phyloP scores from a whole-genome alignment of 1,140 invertebrate genomes.

The Drosophila novamexicana region DNA sequence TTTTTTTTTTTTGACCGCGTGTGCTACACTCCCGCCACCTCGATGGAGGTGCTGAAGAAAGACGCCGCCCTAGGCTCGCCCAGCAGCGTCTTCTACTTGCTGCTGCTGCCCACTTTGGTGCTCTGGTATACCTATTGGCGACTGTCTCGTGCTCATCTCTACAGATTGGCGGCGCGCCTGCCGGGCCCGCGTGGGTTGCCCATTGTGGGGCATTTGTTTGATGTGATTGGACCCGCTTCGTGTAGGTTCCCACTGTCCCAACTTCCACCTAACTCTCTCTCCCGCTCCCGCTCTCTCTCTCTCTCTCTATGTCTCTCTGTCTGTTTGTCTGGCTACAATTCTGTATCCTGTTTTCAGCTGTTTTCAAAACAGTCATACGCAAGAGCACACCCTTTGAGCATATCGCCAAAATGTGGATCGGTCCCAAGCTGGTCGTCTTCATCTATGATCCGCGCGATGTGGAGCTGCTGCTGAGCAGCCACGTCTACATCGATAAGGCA shows the following conservation, averaged over 20 bases:
- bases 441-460: slow-evolving; percentile 90
- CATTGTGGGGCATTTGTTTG: slow-evolving; percentile 89
- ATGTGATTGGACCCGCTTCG: slow-evolving; percentile 88
- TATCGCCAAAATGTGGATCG: slow-evolving; percentile 89
- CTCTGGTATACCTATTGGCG: slow-evolving; percentile 91
- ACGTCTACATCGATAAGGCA: slow-evolving; percentile 91
- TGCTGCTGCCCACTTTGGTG: slow-evolving; percentile 88
- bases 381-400: slow-evolving; percentile 86
- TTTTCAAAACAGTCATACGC: slow-evolving; percentile 87
- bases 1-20: slow-evolving; percentile 13
- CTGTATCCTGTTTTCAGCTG: slow-evolving; percentile 85
- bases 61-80: slow-evolving; percentile 84
- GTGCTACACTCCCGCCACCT: slow-evolving; percentile 4
- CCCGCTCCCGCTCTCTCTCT: not conserved
- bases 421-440: slow-evolving; percentile 89
- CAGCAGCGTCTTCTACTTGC: slow-evolving; percentile 88
- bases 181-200: slow-evolving; percentile 89
- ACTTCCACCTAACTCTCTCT: not conserved
- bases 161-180: slow-evolving; percentile 89
- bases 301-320: not conserved
- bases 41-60: slow-evolving; percentile 76
- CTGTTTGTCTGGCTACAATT: not conserved
- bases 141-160: slow-evolving; percentile 88
- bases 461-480: slow-evolving; percentile 90
- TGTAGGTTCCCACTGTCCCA: slow-evolving; percentile 55